Base-by-base conservation (phyloP, 2,888 invertebrate genomes). In the Troides aeacus region DNA sequence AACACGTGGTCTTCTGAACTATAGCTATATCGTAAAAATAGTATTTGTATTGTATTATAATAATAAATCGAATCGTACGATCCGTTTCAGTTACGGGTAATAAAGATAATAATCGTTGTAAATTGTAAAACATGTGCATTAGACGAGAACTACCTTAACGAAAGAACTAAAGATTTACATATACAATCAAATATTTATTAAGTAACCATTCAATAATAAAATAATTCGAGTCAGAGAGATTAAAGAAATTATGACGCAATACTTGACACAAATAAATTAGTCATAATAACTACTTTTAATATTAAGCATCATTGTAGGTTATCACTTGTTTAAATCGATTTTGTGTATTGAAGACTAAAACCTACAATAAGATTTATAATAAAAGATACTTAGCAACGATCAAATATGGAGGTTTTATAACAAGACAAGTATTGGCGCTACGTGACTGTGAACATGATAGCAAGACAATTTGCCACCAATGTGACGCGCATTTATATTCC, bases 401-500 rank as follows among this genome's bases (percentile, higher is more conserved):
- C 30, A 30, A n/a, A 62, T 23, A 57, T 67, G 62, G 58, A 57
- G 57, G 62, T 4, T 57, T 58, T 42, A 62, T 62, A 62, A 58
- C 39, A 62, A 42, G 57, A 67, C 56, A 36, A 59, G 63, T 58
- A 42, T 23, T 68, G 60, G 60, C 63, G 60, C 60, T 68, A 68
- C 68, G 68, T 69, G 68, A 69, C 64, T 56, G 6, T 15, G n/a
- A 17, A 61, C 68, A 69, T 64, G 68, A 64, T 61, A 69, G 36
- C 39, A 18, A 23, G 50, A 53, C 36, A 46, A 68, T 58, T 62
- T 50, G 63, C 62, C 15, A 24, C 53, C 23, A 64, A 42, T 64
- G 23, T 36, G 60, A 6, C 46, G 60, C 39, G 24, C 60, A 64
- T 39, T 63, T 64, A 63, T 63, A 69, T 64, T 61, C 59, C 64